Percentiles rank a stretch among this genome's conserved stretches.
Conservation (phyloP, 2,113 vertebrate species). For the Crotalus tigris region DNA sequence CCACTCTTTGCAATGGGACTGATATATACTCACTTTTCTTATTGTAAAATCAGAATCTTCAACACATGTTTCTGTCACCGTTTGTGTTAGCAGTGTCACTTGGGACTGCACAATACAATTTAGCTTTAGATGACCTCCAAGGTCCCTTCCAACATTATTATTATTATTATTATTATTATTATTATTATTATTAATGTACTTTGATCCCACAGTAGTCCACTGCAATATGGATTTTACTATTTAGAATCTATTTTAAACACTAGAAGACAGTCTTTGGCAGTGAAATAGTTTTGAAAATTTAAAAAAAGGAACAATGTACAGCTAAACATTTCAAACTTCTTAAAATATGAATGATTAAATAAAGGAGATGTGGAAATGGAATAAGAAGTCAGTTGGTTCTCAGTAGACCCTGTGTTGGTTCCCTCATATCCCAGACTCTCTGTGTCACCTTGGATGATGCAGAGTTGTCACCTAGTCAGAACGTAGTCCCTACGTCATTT, state of each 20-base stretch:
- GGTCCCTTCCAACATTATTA: too few species aligned
- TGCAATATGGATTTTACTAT: not conserved
- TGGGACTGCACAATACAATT: not conserved
- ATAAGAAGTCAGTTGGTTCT: constrained; percentile 8
- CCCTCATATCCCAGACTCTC: constrained; percentile 1
- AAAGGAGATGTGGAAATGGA: constrained; percentile 18
- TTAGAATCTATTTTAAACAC: not conserved
- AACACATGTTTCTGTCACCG: not conserved
- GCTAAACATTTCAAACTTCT: constrained; percentile 23
- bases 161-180: too few species aligned
- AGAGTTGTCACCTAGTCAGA: not conserved
- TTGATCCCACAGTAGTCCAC: not conserved
- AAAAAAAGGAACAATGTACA: not conserved
- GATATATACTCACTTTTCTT: not conserved
- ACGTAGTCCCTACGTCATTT: not conserved
- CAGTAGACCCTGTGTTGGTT: constrained; percentile 2
- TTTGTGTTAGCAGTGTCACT: not conserved
- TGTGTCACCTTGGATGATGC: not conserved
- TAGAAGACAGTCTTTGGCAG: constrained; percentile 8
- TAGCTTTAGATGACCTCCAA: not conserved
- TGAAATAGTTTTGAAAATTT: not conserved
- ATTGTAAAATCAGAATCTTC: not conserved
- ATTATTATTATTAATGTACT: not conserved
- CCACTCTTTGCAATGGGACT: not conserved
- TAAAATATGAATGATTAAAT: constrained; percentile 17